These are phyloP conservation scores for Melanotus villosus DNA, from an alignment of 2,888 invertebrate genomes.

Conservation along the genomic window DNA sequence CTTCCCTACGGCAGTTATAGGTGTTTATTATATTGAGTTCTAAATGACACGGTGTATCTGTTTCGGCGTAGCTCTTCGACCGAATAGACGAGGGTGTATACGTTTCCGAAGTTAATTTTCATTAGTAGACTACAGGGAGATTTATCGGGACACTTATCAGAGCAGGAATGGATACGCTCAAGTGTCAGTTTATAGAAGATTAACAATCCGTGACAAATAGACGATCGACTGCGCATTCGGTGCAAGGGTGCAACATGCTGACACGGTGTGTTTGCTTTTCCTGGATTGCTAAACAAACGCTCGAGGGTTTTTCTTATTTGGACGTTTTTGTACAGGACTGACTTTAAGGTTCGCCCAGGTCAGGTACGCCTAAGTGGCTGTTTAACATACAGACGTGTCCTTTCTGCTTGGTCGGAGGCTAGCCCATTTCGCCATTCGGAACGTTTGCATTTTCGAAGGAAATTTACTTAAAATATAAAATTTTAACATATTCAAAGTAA, in stretches of 20 bases:
- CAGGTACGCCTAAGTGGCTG: too few species aligned
- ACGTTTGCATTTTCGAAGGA: too few species aligned
- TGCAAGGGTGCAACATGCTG: slow-evolving; percentile 26
- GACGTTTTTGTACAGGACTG: not conserved
- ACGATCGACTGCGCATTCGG: slow-evolving; percentile 17
- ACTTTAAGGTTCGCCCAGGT: too few species aligned
- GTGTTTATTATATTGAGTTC: slow-evolving; percentile 54
- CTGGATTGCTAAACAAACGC: slow-evolving; percentile 22
- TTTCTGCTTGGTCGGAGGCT: too few species aligned
- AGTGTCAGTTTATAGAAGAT: slow-evolving; percentile 52
- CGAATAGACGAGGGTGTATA: slow-evolving; percentile 30
- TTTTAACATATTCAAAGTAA: too few species aligned
- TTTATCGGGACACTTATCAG: slow-evolving; percentile 54
- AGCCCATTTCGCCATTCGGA: too few species aligned
- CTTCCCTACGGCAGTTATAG: slow-evolving; percentile 49
- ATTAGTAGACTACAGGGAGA: slow-evolving; percentile 52
- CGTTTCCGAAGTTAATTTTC: slow-evolving; percentile 54
- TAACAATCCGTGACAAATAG: slow-evolving; percentile 54
- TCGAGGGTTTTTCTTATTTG: not conserved
- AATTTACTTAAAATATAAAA: too few species aligned
- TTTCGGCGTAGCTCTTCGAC: slow-evolving; percentile 17
- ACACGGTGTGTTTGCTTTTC: slow-evolving; percentile 29
- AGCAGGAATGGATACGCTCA: slow-evolving; percentile 49
- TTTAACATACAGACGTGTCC: too few species aligned
- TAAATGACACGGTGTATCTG: slow-evolving; percentile 51